Evolutionary conservation across 1,140 invertebrate species (phyloP).

Genomic region (Penaeus chinensis): DNA sequence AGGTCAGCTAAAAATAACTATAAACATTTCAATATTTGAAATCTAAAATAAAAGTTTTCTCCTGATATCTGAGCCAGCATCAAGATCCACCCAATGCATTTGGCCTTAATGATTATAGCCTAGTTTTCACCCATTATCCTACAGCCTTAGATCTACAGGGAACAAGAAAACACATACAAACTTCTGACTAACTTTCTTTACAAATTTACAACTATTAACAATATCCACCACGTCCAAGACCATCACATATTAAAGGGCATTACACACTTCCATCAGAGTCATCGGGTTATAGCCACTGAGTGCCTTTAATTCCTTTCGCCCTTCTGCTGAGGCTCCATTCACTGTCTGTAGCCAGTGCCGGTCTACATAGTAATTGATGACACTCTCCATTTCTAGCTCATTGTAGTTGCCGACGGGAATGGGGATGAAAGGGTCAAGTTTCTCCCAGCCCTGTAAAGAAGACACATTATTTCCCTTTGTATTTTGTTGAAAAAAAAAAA

Average conservation of each 20-base stretch:
- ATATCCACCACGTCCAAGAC: background rate
- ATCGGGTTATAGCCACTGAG: slow-evolving; percentile 30
- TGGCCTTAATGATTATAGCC: no score
- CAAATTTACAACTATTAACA: no score
- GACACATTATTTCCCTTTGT: background rate
- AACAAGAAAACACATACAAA: no score
- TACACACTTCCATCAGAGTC: slow-evolving; percentile 22
- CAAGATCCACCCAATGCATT: no score
- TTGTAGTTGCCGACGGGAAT: slow-evolving; percentile 40
- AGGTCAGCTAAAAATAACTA: no score
- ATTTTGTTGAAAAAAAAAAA: no score
- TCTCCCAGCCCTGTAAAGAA: slow-evolving; percentile 49
- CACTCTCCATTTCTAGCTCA: slow-evolving; percentile 38
- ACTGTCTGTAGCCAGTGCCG: slow-evolving; percentile 46
- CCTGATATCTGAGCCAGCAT: no score
- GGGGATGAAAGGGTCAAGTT: slow-evolving; percentile 47
- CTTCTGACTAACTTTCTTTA: no score
- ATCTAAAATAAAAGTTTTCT: no score
- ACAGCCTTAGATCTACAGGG: no score
- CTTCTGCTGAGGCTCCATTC: slow-evolving; percentile 6
- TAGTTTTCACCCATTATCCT: no score
- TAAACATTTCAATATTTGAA: no score
- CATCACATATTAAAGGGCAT: slow-evolving; percentile 15
- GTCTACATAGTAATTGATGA: slow-evolving; percentile 44
- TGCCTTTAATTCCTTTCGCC: slow-evolving; percentile 25